phyloP scores from a whole-genome alignment of 2,113 vertebrate species.

The Xenopus laevis region DNA sequence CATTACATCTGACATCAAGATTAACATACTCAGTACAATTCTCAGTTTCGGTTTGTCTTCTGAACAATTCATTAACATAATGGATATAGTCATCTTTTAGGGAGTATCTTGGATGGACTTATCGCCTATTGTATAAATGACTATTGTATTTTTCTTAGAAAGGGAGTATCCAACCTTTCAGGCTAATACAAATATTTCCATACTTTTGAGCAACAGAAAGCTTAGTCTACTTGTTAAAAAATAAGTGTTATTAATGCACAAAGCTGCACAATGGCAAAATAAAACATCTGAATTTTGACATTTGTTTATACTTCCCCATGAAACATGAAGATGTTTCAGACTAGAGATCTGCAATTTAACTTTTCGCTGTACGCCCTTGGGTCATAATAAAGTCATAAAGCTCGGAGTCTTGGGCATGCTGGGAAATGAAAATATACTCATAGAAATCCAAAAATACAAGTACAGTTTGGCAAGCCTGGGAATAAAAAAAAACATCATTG shows the following conservation, averaged over 20 bases:
- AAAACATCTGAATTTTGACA: constrained; percentile 1
- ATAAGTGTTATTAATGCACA: constrained; percentile 3
- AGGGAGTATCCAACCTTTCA: constrained; percentile 3
- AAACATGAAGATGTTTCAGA: no score
- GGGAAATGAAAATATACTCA: no score
- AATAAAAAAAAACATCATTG: no score
- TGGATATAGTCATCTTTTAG: constrained; percentile 17
- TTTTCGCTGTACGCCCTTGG: no score
- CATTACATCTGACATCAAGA: constrained; percentile 4
- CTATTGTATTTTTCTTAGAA: constrained; percentile 21
- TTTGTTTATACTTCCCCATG: no score
- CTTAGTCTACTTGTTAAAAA: not conserved
- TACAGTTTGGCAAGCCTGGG: no score
- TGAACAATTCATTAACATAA: constrained; percentile 23
- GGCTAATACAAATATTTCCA: not conserved
- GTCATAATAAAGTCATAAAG: no score
- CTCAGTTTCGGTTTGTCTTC: constrained; percentile 7
- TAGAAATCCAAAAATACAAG: no score
- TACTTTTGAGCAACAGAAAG: constrained; percentile 9
- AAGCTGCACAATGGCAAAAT: constrained; percentile 8
- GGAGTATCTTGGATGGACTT: constrained; percentile 7
- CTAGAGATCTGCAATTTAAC: no score
- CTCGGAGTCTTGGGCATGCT: no score
- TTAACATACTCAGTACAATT: constrained; percentile 14
- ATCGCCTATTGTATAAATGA: not conserved